phyloP scores from a whole-genome alignment of 92 coral and sea anemone genomes.

The Palythoa grandis region DNA sequence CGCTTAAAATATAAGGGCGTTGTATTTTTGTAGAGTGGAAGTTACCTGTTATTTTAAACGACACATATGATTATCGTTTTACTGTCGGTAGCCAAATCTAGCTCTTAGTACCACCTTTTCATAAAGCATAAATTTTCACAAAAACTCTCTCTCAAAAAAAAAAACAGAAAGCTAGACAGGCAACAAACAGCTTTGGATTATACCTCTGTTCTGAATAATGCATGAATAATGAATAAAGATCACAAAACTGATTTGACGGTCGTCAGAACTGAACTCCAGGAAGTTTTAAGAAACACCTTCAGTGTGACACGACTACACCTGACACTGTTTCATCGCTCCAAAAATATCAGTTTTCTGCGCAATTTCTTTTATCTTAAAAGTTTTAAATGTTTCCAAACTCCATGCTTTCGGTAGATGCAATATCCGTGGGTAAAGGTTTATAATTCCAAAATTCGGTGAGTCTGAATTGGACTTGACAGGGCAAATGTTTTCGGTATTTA shows the following conservation, averaged over 20 bases:
- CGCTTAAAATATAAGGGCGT: neutral
- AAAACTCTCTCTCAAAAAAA: too few relatives aligned
- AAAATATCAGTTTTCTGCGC: neutral
- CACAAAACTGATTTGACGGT: neutral
- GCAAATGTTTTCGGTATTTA: neutral
- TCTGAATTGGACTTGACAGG: neutral
- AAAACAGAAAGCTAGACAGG: too few relatives aligned
- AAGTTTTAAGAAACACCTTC: neutral
- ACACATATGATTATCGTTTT: neutral
- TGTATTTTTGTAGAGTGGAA: neutral
- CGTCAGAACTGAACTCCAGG: neutral
- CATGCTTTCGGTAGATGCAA: neutral
- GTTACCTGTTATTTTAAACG: neutral
- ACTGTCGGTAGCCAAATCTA: neutral
- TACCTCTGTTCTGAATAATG: neutral
- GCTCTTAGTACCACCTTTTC: too few relatives aligned
- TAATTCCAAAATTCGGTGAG: neutral
- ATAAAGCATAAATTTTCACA: neutral
- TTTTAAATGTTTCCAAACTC: neutral
- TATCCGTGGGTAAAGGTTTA: neutral
- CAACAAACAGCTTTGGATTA: neutral
- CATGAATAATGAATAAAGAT: neutral
- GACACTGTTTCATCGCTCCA: neutral
- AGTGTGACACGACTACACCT: too few relatives aligned
- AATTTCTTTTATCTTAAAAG: neutral